Evolutionary conservation across 2,797 vertebrate species (phyloP), one percentile per base, ranked within the genome.

Genomic region (Euthynnus affinis): DNA sequence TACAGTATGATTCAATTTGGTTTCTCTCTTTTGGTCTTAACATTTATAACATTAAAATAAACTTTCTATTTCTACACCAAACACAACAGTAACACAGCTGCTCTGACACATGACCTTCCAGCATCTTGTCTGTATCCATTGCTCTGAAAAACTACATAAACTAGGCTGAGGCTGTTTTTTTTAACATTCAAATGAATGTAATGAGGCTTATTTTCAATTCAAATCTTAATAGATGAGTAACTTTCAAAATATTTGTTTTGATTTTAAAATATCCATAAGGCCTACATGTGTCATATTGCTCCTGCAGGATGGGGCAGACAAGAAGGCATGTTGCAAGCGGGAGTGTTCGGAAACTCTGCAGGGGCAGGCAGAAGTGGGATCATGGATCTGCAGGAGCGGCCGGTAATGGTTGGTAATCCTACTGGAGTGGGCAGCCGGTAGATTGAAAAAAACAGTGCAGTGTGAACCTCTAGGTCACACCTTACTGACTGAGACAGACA

Each of bases 381-480:
- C 0, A 32, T 32, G 62, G 75, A 73, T 63, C 40, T 25, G 70
- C 13, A 4, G 66, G 64, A 84, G 61, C 22, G 57, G 22, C 9
- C 29, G 1, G 62, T 60, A 75, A 83, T 67, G 37, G 71, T 65
- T 18, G 1, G 40, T 81, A 72, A 67, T 77, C 67, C 40, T n/a
- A 44, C 60, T 65, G 52, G 10, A 68, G 66, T 49, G 1, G 20
- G 10, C 40, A 20, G 49, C 6, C 40, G 1, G 51, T 40, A 62
- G 29, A 53, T 71, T 56, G 32, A 48, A 20, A 48, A 64, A 25
- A 63, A 64, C 23, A 62, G 18, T 23, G 15, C 23, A 23, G 55
- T 15, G 17, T 12, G 44, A 53, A 75, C 69, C 55, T 86, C 4
- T 1, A 53, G 78, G 76, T 78, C 67, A 75, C 71, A 78, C 66